These are phyloP conservation scores for Exocentrus adspersus DNA, from an alignment of 2,888 invertebrate species.

Conservation along the genomic window DNA sequence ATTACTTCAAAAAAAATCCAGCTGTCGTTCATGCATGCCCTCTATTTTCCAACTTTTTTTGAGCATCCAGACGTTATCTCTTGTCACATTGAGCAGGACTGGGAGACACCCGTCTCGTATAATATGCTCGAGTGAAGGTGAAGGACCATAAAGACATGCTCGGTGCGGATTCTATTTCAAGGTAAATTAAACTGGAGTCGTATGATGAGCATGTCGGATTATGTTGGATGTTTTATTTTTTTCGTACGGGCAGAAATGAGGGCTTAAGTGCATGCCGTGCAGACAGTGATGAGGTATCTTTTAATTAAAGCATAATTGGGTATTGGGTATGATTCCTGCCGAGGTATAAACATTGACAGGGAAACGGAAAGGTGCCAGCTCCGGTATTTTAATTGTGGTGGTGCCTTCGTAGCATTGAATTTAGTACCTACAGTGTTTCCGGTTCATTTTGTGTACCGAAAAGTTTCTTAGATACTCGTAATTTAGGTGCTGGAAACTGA, in stretches of 20 bases:
- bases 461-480: too few relatives aligned
- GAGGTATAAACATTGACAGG: not conserved
- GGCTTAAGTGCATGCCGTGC: not conserved
- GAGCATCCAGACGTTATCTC: conserved; percentile 5
- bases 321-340: not conserved
- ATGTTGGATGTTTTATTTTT: not conserved
- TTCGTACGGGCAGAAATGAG: not conserved
- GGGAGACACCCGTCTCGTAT: conserved; percentile 5
- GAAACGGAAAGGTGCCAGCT: not conserved
- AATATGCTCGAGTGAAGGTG: not conserved
- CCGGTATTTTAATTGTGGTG: too few relatives aligned
- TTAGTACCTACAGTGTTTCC: too few relatives aligned
- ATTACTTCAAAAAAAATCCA: too few relatives aligned
- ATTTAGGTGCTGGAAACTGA: too few relatives aligned
- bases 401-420: too few relatives aligned
- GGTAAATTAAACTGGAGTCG: not conserved
- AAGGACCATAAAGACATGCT: conserved; percentile 12
- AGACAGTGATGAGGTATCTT: not conserved
- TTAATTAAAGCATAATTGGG: not conserved
- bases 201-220: not conserved
- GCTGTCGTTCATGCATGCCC: too few relatives aligned
- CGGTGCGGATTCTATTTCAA: not conserved
- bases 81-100: not conserved
- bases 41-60: too few relatives aligned
- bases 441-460: too few relatives aligned